Evolutionary conservation across 1,140 invertebrate species (phyloP).

Genomic region (Myzus persicae): DNA sequence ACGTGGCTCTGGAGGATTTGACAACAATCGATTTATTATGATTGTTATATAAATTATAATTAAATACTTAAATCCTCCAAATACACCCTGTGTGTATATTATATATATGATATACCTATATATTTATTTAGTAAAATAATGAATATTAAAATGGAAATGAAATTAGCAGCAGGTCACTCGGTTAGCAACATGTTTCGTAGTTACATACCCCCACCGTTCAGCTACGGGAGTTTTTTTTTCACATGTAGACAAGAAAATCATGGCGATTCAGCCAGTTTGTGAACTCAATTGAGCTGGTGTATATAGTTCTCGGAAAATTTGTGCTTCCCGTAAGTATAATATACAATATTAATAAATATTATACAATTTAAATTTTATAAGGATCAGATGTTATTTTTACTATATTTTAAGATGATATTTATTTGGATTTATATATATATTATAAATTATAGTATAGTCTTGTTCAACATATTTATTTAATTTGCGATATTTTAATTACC

Average conservation of each 20-base stretch:
- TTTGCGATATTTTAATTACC: not conserved
- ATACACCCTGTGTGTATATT: not conserved
- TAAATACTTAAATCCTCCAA: too few relatives aligned
- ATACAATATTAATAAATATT: not conserved
- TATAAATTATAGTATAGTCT: not conserved
- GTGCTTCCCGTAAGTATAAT: constrained; percentile 41
- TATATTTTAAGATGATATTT: not conserved
- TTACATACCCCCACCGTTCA: constrained; percentile 16
- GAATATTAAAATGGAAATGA: constrained; percentile 17
- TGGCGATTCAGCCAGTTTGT: constrained; percentile 43
- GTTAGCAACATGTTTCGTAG: constrained; percentile 46
- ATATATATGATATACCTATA: not conserved
- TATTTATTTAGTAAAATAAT: not conserved
- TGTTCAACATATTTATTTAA: not conserved
- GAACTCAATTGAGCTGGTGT: constrained; percentile 47
- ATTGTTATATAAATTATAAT: not conserved
- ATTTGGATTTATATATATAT: not conserved
- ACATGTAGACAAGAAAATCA: constrained; percentile 24
- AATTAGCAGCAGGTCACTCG: constrained; percentile 50
- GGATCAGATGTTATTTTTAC: not conserved
- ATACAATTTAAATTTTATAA: not conserved
- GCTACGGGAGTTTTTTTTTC: constrained; percentile 2
- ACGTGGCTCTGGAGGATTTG: not conserved
- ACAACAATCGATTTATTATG: not conserved
- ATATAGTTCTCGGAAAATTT: constrained; percentile 20